A percentile compares a stretch with the other conserved stretches of the same genome.
phyloP scores from a whole-genome alignment of 37 sponge, comb jelly and placozoan species.

The Agelas oroides region DNA sequence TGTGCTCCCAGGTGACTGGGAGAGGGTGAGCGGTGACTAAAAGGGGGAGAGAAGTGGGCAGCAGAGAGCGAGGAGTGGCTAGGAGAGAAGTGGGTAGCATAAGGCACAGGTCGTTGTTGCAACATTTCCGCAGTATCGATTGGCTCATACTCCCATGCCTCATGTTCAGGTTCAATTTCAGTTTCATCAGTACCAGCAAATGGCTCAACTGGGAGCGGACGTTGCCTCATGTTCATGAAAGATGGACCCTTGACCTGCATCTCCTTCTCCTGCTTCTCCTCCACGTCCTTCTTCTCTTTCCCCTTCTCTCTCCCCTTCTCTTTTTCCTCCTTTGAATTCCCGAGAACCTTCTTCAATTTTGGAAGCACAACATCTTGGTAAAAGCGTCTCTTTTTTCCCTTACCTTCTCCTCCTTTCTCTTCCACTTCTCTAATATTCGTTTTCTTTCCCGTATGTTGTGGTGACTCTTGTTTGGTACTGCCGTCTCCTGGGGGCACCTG shows the following conservation, averaged over 20 bases:
- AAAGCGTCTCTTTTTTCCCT: too few relatives aligned
- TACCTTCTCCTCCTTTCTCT: too few relatives aligned
- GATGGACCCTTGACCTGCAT: neutral
- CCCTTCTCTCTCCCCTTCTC: neutral
- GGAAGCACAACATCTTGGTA: too few relatives aligned
- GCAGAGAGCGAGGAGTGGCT: too few relatives aligned
- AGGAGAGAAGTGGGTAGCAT: too few relatives aligned
- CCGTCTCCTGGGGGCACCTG: too few relatives aligned
- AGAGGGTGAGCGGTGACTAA: too few relatives aligned
- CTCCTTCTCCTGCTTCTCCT: neutral
- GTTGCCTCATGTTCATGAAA: conserved; percentile 2
- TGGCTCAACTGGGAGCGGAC: conserved; percentile 36
- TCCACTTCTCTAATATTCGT: too few relatives aligned
- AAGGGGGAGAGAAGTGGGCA: too few relatives aligned
- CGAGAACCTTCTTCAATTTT: neutral
- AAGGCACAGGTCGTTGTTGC: neutral
- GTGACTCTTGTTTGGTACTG: too few relatives aligned
- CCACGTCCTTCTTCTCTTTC: neutral
- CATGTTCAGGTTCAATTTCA: neutral
- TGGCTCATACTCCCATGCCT: conserved; percentile 1
- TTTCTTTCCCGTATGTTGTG: too few relatives aligned
- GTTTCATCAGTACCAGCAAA: neutral
- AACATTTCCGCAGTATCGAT: neutral
- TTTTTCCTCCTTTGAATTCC: neutral
- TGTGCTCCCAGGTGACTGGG: too few relatives aligned